phyloP scores from a whole-genome alignment of 1,140 invertebrate species.

The Lethocerus indicus region DNA sequence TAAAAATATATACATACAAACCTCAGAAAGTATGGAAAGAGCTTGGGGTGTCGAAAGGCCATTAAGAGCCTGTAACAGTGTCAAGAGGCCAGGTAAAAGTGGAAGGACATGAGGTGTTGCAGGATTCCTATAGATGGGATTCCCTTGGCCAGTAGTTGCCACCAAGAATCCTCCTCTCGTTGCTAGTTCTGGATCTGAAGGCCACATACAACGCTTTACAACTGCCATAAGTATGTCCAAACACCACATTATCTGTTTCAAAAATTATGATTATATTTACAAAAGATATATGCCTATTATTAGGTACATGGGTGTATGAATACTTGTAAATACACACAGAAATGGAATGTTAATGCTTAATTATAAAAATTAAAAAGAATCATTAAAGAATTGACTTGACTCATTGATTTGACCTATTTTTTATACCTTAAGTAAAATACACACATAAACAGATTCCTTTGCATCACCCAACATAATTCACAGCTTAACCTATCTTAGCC shows the following conservation, averaged over 20 bases:
- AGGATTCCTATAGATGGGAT: slow-evolving; percentile 67
- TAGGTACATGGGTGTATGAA: no score
- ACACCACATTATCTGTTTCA: slow-evolving; percentile 40
- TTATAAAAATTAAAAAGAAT: neutral
- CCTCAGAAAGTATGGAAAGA: slow-evolving; percentile 36
- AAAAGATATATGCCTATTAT: no score
- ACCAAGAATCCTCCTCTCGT: slow-evolving; percentile 64
- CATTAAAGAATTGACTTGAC: no score
- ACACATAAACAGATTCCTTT: no score
- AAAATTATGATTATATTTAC: no score
- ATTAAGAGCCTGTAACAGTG: slow-evolving; percentile 57
- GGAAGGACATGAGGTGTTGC: slow-evolving; percentile 63
- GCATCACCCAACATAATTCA: no score
- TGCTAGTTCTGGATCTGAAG: slow-evolving; percentile 60
- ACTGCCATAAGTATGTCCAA: slow-evolving; percentile 61
- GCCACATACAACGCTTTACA: slow-evolving; percentile 68
- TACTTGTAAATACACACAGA: no score
- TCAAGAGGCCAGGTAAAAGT: slow-evolving; percentile 55
- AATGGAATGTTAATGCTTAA: neutral
- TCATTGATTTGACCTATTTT: no score
- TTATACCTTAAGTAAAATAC: no score
- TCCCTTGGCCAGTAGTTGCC: slow-evolving; percentile 51
- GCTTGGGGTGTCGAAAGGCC: slow-evolving; percentile 55
- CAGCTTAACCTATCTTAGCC: no score
- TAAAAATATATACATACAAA: slow-evolving; percentile 18